These are phyloP conservation scores for Microcebus jonahi DNA, from an alignment of 2,113 vertebrate genomes.

Conservation along the genomic window DNA sequence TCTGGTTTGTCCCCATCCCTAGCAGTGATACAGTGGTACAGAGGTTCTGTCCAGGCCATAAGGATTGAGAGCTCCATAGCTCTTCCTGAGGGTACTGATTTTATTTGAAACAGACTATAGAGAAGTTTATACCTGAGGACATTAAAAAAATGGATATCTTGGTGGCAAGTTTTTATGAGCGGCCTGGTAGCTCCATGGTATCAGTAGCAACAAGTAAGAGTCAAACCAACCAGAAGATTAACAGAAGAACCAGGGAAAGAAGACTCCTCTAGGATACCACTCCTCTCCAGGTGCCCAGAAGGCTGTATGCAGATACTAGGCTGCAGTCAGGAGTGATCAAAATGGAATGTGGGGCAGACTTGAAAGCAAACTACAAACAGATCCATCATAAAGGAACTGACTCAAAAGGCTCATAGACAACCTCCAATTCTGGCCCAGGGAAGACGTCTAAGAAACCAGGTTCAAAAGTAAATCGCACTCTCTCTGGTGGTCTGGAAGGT, in stretches of 20 bases:
- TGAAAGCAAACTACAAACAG: not conserved
- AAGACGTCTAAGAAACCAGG: not conserved
- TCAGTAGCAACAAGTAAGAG: not conserved
- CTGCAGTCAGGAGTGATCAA: not conserved
- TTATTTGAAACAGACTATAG: not conserved
- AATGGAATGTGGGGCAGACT: not conserved
- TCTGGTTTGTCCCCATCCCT: not conserved
- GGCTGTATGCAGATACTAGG: not conserved
- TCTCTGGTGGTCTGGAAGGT: not conserved
- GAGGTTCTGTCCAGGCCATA: not conserved
- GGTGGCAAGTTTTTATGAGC: no score
- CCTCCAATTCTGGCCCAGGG: not conserved
- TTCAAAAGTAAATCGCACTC: not conserved
- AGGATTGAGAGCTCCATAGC: not conserved
- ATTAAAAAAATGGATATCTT: not conserved
- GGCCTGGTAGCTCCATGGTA: not conserved
- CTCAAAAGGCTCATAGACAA: not conserved
- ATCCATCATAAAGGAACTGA: not conserved
- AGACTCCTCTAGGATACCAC: not conserved
- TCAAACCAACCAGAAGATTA: not conserved
- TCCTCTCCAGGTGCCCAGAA: not conserved
- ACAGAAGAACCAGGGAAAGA: not conserved
- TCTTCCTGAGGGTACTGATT: not conserved
- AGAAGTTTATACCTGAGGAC: not conserved
- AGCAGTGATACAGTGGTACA: not conserved